Conservation (phyloP, 2,797 vertebrate species). For the Amphiprion clarkii region DNA sequence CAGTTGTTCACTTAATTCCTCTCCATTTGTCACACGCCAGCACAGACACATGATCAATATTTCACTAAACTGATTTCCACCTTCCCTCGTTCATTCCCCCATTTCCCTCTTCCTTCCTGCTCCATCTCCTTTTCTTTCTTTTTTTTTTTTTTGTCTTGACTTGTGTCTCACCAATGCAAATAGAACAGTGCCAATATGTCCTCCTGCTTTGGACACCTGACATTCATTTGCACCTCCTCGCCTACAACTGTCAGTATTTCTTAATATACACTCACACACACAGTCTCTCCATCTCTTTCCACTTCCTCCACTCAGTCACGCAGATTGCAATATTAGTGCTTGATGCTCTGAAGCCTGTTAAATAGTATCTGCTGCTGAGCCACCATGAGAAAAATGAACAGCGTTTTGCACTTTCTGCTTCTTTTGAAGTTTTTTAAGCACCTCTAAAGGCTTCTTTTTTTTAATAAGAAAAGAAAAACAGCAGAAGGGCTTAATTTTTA, state of each 20-base stretch:
- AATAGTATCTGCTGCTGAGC: slow-evolving; percentile 14
- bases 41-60: slow-evolving; percentile 38
- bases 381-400: slow-evolving; percentile 26
- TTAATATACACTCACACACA: slow-evolving; percentile 10
- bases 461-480: neutral
- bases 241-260: slow-evolving; percentile 23
- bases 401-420: slow-evolving; percentile 16
- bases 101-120: neutral
- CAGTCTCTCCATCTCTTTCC: neutral
- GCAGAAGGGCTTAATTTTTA: neutral
- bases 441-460: neutral
- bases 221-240: slow-evolving; percentile 56
- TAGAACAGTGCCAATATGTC: slow-evolving; percentile 10
- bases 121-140: no score
- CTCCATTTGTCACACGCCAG: slow-evolving; percentile 28
- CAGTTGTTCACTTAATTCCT: slow-evolving; percentile 46
- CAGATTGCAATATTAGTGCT: slow-evolving; percentile 21
- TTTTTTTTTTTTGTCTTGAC: neutral
- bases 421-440: neutral
- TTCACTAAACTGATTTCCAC: slow-evolving; percentile 49
- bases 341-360: slow-evolving; percentile 18
- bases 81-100: neutral
- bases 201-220: slow-evolving; percentile 26
- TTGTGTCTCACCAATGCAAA: slow-evolving; percentile 7
- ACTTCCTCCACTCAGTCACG: slow-evolving; percentile 6